A percentile compares a stretch with the other conserved stretches of the same genome.
Evolutionary conservation across 2,113 vertebrate species (phyloP).

Genomic region (Ovis canadensis): DNA sequence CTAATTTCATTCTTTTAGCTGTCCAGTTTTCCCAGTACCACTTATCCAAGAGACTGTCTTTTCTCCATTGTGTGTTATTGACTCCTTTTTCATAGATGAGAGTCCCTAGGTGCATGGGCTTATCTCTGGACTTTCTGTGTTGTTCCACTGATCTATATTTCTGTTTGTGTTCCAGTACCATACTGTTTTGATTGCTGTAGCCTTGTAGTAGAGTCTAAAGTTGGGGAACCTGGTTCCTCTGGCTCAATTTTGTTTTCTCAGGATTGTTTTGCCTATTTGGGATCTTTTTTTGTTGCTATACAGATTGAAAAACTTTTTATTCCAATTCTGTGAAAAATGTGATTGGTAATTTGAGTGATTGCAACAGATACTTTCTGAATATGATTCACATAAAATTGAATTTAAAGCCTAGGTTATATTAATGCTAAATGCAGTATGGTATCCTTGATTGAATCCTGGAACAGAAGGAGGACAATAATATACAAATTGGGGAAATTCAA

Average conservation of each 20-base stretch:
- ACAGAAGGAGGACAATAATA: background rate
- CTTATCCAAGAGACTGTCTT: background rate
- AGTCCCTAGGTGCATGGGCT: background rate
- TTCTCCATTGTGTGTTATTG: background rate
- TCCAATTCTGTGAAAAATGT: background rate
- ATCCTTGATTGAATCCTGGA: background rate
- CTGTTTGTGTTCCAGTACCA: background rate
- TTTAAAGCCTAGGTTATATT: background rate
- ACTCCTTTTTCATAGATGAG: background rate
- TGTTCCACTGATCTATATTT: background rate
- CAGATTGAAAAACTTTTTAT: background rate
- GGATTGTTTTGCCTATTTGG: background rate
- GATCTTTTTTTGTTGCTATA: background rate
- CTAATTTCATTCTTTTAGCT: background rate
- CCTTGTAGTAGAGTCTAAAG: background rate
- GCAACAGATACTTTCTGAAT: background rate
- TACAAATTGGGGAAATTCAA: background rate
- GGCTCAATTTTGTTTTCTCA: background rate
- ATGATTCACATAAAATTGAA: background rate
- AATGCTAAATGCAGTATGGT: background rate
- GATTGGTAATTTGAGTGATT: background rate
- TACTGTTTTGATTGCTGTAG: background rate
- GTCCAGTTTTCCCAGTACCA: background rate
- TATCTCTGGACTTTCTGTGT: background rate
- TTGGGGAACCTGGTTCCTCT: background rate